A percentile compares a stretch with the other conserved stretches of the same genome.
Conservation (phyloP, 2,797 vertebrate species). For the Lateolabrax maculatus region DNA sequence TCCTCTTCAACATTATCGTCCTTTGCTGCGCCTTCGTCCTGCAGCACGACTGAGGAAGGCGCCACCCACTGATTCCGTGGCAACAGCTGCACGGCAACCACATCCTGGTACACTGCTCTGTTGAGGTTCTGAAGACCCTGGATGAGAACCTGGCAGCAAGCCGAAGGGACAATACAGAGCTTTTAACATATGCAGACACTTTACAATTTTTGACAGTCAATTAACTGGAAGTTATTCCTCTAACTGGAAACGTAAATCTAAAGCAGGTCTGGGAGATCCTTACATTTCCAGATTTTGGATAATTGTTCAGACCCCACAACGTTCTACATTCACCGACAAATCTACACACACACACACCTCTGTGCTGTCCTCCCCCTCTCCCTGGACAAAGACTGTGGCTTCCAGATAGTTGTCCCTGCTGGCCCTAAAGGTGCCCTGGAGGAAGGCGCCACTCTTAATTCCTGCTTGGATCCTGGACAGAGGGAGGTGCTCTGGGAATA, state of each 20-base stretch:
- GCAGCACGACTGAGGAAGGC: slow-evolving; percentile 93
- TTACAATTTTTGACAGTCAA: neutral
- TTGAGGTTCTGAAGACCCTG: slow-evolving; percentile 96
- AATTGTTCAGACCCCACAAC: neutral
- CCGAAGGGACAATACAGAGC: neutral
- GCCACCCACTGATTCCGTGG: slow-evolving; percentile 90
- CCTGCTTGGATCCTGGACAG: slow-evolving; percentile 95
- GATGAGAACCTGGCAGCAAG: slow-evolving; percentile 88
- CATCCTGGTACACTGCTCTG: slow-evolving; percentile 94
- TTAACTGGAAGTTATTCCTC: neutral
- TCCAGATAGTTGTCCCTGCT: slow-evolving; percentile 98
- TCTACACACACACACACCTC: slow-evolving; percentile 84
- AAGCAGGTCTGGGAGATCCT: neutral
- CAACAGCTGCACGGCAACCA: slow-evolving; percentile 93
- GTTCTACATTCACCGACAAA: slow-evolving; percentile 1
- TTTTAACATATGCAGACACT: neutral
- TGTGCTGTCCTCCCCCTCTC: slow-evolving; percentile 89
- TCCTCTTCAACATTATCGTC: slow-evolving; percentile 88
- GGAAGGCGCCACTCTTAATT: slow-evolving; percentile 91
- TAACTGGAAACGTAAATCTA: neutral
- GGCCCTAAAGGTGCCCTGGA: slow-evolving; percentile 95
- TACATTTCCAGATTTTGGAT: neutral
- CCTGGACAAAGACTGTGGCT: slow-evolving; percentile 94
- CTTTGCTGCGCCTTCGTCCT: slow-evolving; percentile 91
- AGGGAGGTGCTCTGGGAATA: slow-evolving; percentile 95